Percentiles rank a stretch among this genome's conserved stretches.
These are phyloP conservation scores for Rhorus exstirpatorius DNA, from an alignment of 2,888 invertebrate genomes.

Conservation along the genomic window DNA sequence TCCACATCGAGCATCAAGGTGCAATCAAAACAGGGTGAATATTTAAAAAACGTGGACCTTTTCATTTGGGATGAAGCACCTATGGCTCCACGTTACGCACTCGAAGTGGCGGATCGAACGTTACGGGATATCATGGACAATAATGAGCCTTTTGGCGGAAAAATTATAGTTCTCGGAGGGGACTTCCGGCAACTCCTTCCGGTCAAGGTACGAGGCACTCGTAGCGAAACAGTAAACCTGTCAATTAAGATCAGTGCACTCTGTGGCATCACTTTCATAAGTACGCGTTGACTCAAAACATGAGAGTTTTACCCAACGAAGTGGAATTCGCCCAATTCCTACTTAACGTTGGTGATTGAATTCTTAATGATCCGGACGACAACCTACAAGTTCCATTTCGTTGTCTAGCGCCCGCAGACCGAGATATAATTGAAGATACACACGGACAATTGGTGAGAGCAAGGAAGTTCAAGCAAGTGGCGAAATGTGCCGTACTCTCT, in stretches of 20 bases:
- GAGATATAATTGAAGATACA: conserved; percentile 65
- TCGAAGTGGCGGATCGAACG: conserved; percentile 69
- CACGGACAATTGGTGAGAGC: conserved; percentile 52
- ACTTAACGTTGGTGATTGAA: conserved; percentile 65
- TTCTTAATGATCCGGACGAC: conserved; percentile 64
- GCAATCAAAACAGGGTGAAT: conserved; percentile 31
- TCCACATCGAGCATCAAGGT: conserved; percentile 58
- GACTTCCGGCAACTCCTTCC: conserved; percentile 54
- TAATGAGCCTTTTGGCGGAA: conserved; percentile 73
- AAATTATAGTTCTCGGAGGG: conserved; percentile 67
- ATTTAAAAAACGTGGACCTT: conserved; percentile 62
- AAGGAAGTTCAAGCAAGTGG: conserved; percentile 50
- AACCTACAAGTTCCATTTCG: conserved; percentile 59
- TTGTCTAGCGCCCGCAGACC: conserved; percentile 60
- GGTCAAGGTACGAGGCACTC: conserved; percentile 2
- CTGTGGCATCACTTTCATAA: conserved; percentile 69
- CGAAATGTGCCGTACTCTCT: conserved; percentile 64
- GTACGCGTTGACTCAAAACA: conserved; percentile 71
- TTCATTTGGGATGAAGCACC: conserved; percentile 59
- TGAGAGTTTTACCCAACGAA: conserved; percentile 69
- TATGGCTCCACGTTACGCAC: conserved; percentile 67
- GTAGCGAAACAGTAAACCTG: conserved; percentile 66
- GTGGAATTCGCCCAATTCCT: conserved; percentile 68
- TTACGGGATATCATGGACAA: conserved; percentile 72
- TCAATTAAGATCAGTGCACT: conserved; percentile 71